Conservation (phyloP, 2,113 vertebrate species). For the Tragelaphus buxtoni region DNA sequence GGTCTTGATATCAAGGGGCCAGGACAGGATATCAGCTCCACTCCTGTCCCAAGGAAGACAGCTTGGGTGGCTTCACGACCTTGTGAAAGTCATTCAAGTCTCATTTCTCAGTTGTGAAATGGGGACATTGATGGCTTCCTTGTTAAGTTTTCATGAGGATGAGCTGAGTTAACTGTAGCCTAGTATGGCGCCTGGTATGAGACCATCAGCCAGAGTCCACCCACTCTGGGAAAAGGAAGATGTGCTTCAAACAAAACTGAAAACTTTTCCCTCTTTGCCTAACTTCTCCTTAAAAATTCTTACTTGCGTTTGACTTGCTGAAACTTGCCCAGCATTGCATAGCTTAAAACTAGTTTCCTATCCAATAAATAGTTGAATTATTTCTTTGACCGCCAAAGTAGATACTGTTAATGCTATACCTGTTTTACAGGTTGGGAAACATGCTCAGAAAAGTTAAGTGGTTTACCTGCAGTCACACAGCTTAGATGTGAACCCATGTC, state of each 20-base stretch:
- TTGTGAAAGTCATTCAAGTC: constrained; percentile 48
- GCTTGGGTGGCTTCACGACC: constrained; percentile 36
- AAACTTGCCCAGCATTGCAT: background rate
- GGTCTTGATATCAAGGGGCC: background rate
- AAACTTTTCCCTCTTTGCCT: background rate
- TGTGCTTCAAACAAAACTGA: background rate
- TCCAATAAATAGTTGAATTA: background rate
- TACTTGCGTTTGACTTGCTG: background rate
- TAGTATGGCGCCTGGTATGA: background rate
- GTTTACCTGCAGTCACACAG: background rate
- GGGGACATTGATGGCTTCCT: background rate
- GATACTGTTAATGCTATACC: background rate
- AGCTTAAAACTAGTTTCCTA: background rate
- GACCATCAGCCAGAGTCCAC: background rate
- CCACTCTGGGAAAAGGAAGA: background rate
- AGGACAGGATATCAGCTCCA: background rate
- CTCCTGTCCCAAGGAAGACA: background rate
- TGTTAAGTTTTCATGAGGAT: background rate
- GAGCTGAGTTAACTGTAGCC: background rate
- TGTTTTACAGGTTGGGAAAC: background rate
- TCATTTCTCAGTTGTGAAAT: constrained; percentile 14
- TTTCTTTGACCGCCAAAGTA: background rate
- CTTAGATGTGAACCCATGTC: background rate
- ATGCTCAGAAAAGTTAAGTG: background rate
- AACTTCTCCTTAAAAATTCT: background rate